Evolutionary conservation across 2,888 invertebrate genomes (phyloP).

Genomic region (Ecdyonurus torrentis): DNA sequence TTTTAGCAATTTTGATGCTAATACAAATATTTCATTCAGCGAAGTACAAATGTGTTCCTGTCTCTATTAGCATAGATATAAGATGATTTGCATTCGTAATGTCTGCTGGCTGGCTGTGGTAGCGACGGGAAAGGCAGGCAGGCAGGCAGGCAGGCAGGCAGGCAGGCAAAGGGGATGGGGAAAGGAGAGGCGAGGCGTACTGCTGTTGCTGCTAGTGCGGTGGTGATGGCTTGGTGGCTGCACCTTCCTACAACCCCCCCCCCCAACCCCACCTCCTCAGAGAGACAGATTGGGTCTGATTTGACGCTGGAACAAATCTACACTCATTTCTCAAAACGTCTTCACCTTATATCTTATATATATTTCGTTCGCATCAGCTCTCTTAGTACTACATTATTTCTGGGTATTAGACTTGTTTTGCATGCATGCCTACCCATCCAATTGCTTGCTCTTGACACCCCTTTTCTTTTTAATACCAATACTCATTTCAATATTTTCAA

Average conservation of each 20-base stretch:
- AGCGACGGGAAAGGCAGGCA: neutral
- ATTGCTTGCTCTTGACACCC: too few species aligned
- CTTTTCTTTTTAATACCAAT: too few species aligned
- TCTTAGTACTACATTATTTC: neutral
- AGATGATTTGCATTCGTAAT: conserved; percentile 4
- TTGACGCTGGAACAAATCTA: neutral
- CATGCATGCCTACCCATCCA: neutral
- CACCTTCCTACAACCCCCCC: neutral
- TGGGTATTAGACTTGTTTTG: neutral
- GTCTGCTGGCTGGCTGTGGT: neutral
- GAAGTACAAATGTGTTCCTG: conserved; percentile 3
- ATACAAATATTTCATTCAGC: conserved; percentile 3
- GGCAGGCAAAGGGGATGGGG: neutral
- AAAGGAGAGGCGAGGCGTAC: too few species aligned
- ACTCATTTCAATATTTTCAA: too few species aligned
- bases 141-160: too few species aligned
- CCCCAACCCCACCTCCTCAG: neutral
- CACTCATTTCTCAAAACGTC: neutral
- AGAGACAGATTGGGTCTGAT: neutral
- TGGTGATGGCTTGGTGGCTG: neutral
- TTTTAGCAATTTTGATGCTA: conserved; percentile 3
- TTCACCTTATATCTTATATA: neutral
- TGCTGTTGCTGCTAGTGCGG: too few species aligned
- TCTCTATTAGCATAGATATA: conserved; percentile 4
- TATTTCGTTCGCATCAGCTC: neutral